Base-by-base conservation (phyloP, 2,888 invertebrate genomes). In the Pediacus dermestoides region DNA sequence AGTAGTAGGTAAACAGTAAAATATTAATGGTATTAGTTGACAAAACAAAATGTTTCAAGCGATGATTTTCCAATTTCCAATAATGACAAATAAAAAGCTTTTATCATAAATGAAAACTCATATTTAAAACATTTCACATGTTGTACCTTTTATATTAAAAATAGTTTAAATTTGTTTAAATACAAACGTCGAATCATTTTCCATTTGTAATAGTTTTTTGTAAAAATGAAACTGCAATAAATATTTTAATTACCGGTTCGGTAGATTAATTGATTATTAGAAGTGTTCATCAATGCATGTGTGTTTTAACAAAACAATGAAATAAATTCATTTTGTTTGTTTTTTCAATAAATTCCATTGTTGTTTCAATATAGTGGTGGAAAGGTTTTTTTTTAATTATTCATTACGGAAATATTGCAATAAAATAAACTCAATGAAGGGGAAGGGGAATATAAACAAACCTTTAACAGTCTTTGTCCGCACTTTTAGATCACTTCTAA, bases 381-480 rank as follows among this genome's bases (percentile, higher is more conserved):
- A n/a, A n/a, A n/a, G n/a, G n/a, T n/a, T n/a, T n/a, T n/a, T n/a
- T n/a, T n/a, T n/a, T n/a, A n/a, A n/a, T n/a, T n/a, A n/a, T n/a
- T n/a, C n/a, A n/a, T n/a, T n/a, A n/a, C n/a, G n/a, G n/a, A n/a
- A n/a, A n/a, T n/a, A n/a, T n/a, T 8, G 21, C 21, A 18, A 6
- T 6, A 28, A 30, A 6, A 34, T 16, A 16, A 27, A 6, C 2
- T 8, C 9, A 27, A 6, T 9, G 26, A 8, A n/a, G 9, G 23
- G 10, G 3, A 7, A 15, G 3, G n/a, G n/a, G n/a, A n/a, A n/a
- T n/a, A n/a, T n/a, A 6, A 16, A 51, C 58, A 52, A 56, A 66
- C 66, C 66, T 64, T 65, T 64, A 40, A 52, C 55, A 54, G 54
- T 52, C 56, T 62, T 66, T 47, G 59, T 54, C 43, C 63, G 56